These are phyloP conservation scores for Bombus consobrinus DNA, from an alignment of 1,140 invertebrate species.

Conservation along the genomic window DNA sequence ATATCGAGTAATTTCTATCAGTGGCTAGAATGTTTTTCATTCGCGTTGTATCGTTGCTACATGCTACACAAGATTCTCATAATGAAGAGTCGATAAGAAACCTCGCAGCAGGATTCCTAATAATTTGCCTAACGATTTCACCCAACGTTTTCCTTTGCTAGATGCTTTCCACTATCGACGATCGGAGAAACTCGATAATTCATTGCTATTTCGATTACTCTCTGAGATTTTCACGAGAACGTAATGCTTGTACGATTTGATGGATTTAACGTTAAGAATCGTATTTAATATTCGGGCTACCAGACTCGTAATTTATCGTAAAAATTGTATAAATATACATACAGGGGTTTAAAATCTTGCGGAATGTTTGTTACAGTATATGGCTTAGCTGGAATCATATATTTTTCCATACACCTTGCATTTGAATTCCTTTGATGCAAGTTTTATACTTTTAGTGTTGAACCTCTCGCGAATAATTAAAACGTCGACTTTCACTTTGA, in stretches of 20 bases:
- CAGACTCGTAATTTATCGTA: too few relatives aligned
- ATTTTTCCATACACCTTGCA: too few relatives aligned
- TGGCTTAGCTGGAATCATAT: too few relatives aligned
- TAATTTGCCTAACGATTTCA: slow-evolving; percentile 34
- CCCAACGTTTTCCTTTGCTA: background rate
- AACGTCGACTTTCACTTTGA: too few relatives aligned
- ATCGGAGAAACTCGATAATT: slow-evolving; percentile 19
- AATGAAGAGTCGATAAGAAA: slow-evolving; percentile 22
- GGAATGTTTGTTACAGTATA: too few relatives aligned
- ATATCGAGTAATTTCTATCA: background rate
- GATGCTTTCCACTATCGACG: background rate
- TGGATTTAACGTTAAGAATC: too few relatives aligned
- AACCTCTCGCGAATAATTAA: too few relatives aligned
- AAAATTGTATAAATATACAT: too few relatives aligned
- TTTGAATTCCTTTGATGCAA: too few relatives aligned
- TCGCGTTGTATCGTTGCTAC: background rate
- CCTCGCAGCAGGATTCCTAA: background rate
- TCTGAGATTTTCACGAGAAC: background rate
- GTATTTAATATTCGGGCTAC: background rate
- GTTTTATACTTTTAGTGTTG: too few relatives aligned
- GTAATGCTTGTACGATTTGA: background rate
- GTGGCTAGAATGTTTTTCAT: background rate
- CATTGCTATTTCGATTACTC: slow-evolving; percentile 4
- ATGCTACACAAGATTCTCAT: background rate
- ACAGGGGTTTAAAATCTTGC: too few relatives aligned